Conservation (phyloP, 2,888 invertebrate genomes). For the Hesperia comma region DNA sequence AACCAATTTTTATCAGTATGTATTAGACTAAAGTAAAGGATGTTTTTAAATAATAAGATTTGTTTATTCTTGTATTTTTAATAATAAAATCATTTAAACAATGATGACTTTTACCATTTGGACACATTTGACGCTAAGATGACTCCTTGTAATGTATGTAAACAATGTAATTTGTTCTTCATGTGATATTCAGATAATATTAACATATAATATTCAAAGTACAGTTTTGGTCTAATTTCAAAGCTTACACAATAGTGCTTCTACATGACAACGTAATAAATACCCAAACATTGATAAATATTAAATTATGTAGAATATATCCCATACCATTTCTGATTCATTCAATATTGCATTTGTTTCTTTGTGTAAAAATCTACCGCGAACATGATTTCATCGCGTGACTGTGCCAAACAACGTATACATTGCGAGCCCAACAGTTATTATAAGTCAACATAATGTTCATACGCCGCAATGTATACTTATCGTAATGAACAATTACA, state of each 20-base stretch:
- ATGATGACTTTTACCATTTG: slow-evolving; percentile 27
- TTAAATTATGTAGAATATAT: slow-evolving; percentile 23
- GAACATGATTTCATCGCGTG: slow-evolving; percentile 30
- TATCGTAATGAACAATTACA: slow-evolving; percentile 37
- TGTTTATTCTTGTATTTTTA: slow-evolving; percentile 28
- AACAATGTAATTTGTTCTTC: slow-evolving; percentile 11
- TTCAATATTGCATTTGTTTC: slow-evolving; percentile 41
- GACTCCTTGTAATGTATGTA: slow-evolving; percentile 14
- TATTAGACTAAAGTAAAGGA: slow-evolving; percentile 1
- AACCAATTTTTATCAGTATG: no score
- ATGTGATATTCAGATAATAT: not conserved
- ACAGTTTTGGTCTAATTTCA: slow-evolving; percentile 33
- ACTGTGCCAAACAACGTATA: slow-evolving; percentile 33
- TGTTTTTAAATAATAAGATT: slow-evolving; percentile 34
- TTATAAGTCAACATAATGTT: slow-evolving; percentile 29
- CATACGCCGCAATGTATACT: slow-evolving; percentile 40
- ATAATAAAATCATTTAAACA: slow-evolving; percentile 36
- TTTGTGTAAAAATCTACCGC: slow-evolving; percentile 41
- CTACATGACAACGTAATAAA: slow-evolving; percentile 31
- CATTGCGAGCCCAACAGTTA: slow-evolving; percentile 38
- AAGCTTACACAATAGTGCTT: slow-evolving; percentile 36
- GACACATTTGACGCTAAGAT: slow-evolving; percentile 21
- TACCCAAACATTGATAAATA: slow-evolving; percentile 31
- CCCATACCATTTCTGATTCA: slow-evolving; percentile 40
- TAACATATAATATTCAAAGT: slow-evolving; percentile 1